Evolutionary conservation across 2,888 invertebrate genomes (phyloP), one percentile per base, ranked within the genome.

Genomic region (Andrena hattorfiana): DNA sequence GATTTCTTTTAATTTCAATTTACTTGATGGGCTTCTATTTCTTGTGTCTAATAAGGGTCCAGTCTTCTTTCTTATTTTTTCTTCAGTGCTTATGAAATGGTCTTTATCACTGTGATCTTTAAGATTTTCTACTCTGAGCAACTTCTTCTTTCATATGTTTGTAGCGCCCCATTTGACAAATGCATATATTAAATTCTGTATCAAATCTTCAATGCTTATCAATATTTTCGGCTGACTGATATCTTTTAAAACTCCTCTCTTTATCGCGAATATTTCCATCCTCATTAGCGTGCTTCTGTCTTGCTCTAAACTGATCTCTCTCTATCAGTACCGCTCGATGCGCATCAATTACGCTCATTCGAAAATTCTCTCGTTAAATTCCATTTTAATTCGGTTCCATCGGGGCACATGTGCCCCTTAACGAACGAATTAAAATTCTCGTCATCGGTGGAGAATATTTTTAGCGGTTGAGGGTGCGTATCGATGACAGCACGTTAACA

Each of bases 371-470:
- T 26, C 8, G 23, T 35, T 32, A 54, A 59, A 73, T 60, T 62
- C 26, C 68, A 26, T 13, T 48, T 49, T 59, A n/a, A 51, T 68
- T 32, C 48, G 35, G 32, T 68, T 49, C 23, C 67, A 71, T 16
- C 20, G 60, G 60, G 3, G 20, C 26, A 23, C 16, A 10, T 56
- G 30, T 26, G n/a, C n/a, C 13, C 26, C 10, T 62, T 42, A 51
- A 54, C 30, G 62, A 62, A 28, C 51, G 35, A 75, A 51, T 62
- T 56, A 64, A 16, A 71, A 48, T 56, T 26, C 30, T 20, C 32
- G 48, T 1, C 32, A 23, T 0, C n/a, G 26, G 23, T 28, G n/a
- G n/a, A 5, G 51, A 35, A 69, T 70, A 69, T 30, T 71, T 48
- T 30, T n/a, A 51, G 32, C 54, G 10, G 74, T 32, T 6, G 48